A percentile compares a stretch with the other conserved stretches of the same genome.
Evolutionary conservation across 2,888 invertebrate genomes (phyloP).

Genomic region (Spilarctia lutea): DNA sequence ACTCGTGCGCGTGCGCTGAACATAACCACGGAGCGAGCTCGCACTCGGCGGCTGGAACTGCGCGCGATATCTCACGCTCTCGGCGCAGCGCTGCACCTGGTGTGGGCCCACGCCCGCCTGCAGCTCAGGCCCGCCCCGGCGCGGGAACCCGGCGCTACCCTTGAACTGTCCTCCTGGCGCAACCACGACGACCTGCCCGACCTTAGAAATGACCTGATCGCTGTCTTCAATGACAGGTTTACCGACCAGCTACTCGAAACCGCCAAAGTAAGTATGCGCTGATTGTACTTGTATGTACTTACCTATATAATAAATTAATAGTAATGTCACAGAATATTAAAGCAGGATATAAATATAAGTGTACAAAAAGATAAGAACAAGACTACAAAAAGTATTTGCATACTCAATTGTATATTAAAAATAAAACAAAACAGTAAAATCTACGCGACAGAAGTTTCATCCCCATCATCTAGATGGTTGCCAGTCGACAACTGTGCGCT

Average conservation of each 20-base stretch:
- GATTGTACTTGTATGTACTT: no score
- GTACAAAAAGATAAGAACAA: no score
- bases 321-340: no score
- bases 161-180: constrained; percentile 52
- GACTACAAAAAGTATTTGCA: no score
- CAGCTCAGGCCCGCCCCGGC: constrained; percentile 83
- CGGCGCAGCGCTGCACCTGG: constrained; percentile 90
- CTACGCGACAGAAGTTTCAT: no score
- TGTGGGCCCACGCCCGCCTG: constrained; percentile 92
- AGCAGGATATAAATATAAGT: no score
- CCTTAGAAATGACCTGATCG: constrained; percentile 90
- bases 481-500: no score
- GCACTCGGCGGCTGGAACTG: constrained; percentile 83
- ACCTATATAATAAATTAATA: no score
- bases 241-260: constrained; percentile 90
- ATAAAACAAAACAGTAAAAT: no score
- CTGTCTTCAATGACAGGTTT: constrained; percentile 93
- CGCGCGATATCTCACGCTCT: constrained; percentile 88
- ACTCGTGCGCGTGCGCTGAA: constrained; percentile 57
- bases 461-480: no score
- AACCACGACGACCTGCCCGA: constrained; percentile 85
- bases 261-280: constrained; percentile 79
- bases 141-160: not conserved
- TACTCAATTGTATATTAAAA: no score
- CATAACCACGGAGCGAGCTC: constrained; percentile 53